These are phyloP conservation scores for Diadophis punctatus DNA, from an alignment of 2,113 vertebrate genomes.

Conservation along the genomic window DNA sequence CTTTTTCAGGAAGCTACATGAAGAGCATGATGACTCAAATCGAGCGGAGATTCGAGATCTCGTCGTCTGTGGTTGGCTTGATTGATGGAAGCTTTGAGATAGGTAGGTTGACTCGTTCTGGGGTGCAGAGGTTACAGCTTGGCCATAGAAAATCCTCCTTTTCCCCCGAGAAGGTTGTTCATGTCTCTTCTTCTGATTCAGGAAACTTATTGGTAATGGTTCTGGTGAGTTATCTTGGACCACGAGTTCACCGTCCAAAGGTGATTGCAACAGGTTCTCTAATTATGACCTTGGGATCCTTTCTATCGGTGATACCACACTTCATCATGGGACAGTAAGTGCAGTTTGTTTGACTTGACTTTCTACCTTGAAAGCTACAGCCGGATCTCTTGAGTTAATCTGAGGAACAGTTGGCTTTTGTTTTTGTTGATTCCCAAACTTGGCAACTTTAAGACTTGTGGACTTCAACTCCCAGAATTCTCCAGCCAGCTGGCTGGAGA, in stretches of 20 bases:
- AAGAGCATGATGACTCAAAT: conserved; percentile 70
- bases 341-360: background rate
- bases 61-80: conserved; percentile 62
- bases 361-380: background rate
- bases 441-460: no score
- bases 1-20: conserved; percentile 67
- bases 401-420: background rate
- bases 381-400: background rate
- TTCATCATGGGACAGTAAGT: conserved; percentile 70
- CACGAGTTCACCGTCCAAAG: conserved; percentile 64
- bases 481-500: no score
- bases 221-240: conserved; percentile 66
- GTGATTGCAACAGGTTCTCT: conserved; percentile 59
- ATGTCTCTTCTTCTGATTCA: conserved; percentile 21
- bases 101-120: conserved; percentile 39
- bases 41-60: conserved; percentile 69
- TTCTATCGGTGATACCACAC: conserved; percentile 61
- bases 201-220: conserved; percentile 66
- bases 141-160: no score
- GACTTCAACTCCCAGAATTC: no score
- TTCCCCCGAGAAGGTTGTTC: background rate
- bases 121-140: background rate
- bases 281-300: conserved; percentile 59
- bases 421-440: background rate
- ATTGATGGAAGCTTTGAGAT: conserved; percentile 73